Conservation (phyloP, 2,888 invertebrate genomes). For the Andrena bicolor region DNA sequence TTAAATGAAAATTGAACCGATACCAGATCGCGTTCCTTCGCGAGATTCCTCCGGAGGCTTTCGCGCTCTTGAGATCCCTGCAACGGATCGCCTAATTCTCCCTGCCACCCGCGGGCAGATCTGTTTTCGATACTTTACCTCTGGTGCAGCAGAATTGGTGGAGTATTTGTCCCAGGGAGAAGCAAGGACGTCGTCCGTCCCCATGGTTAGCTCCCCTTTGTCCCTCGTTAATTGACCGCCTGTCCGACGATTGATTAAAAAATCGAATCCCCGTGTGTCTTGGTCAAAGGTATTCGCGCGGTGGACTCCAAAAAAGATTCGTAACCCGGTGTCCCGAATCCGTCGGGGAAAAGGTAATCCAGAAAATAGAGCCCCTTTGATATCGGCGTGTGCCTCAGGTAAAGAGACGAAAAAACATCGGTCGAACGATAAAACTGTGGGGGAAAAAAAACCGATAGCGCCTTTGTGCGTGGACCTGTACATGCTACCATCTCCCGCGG, state of each 20-base stretch:
- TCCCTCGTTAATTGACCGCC: neutral
- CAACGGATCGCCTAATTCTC: too few relatives aligned
- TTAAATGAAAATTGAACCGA: constrained; percentile 36
- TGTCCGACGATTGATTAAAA: constrained; percentile 12
- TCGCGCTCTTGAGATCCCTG: neutral
- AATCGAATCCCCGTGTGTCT: constrained; percentile 1
- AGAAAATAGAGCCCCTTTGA: constrained; percentile 53
- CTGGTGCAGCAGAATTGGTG: too few relatives aligned
- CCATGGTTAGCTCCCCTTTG: neutral
- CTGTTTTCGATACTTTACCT: too few relatives aligned
- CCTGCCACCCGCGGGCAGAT: too few relatives aligned
- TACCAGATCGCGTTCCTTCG: neutral
- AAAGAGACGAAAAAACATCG: constrained; percentile 23
- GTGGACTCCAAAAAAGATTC: constrained; percentile 23
- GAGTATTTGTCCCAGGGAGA: neutral
- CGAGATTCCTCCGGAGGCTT: neutral
- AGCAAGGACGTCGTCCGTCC: neutral
- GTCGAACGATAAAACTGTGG: constrained; percentile 33
- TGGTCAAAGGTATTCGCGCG: constrained; percentile 30
- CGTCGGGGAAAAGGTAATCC: constrained; percentile 34
- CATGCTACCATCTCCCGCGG: neutral
- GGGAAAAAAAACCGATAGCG: neutral
- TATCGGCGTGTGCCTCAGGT: constrained; percentile 16
- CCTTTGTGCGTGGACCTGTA: constrained; percentile 25
- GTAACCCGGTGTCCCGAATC: neutral